Evolutionary conservation across 2,797 vertebrate species (phyloP).

Genomic region (Spinibarbus caldwelli): DNA sequence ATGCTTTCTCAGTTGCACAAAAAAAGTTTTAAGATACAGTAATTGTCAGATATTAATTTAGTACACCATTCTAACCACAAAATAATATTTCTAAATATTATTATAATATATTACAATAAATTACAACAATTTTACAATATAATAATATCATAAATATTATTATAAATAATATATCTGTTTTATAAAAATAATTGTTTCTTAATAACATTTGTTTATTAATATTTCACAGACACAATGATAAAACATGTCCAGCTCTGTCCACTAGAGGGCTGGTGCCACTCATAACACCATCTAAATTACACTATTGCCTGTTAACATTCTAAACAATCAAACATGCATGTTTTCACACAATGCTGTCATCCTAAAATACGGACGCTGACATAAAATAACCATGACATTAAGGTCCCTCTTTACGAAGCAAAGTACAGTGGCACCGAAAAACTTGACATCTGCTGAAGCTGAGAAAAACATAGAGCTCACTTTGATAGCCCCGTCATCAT

Average conservation of each 20-base stretch:
- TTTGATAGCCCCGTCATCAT: conserved; percentile 44
- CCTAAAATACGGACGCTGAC: no score
- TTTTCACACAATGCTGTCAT: not conserved
- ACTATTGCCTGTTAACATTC: not conserved
- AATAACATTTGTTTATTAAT: not conserved
- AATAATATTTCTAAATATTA: not conserved
- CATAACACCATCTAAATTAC: not conserved
- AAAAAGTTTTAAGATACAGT: not conserved
- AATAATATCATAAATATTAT: not conserved
- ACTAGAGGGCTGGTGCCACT: not conserved
- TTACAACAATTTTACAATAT: not conserved
- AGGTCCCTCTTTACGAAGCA: conserved; percentile 13
- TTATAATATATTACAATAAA: not conserved
- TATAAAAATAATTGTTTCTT: not conserved
- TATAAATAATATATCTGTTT: not conserved
- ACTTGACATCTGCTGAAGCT: conserved; percentile 46
- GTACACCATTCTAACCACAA: not conserved
- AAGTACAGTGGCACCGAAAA: conserved; percentile 5
- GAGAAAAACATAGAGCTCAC: conserved; percentile 44
- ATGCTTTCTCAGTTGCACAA: not conserved
- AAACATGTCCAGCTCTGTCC: not conserved
- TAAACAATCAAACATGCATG: not conserved
- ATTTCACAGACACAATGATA: not conserved
- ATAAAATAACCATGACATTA: not conserved
- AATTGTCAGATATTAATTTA: not conserved